Evolutionary conservation across 2,113 vertebrate genomes (phyloP).

Genomic region (Anarrhichthys ocellatus): DNA sequence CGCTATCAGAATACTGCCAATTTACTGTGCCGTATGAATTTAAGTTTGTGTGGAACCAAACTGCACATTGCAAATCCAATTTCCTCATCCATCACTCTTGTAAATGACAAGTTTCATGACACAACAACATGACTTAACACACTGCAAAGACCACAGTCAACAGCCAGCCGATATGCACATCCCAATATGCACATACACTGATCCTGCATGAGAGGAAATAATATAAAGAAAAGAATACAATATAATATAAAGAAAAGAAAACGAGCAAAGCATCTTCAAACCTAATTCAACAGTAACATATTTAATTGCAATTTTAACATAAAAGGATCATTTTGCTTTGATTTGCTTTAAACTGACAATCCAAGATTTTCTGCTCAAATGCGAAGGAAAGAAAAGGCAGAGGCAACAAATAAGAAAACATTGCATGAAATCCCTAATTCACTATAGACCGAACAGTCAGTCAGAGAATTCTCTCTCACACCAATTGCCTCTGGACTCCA

Average conservation of each 20-base stretch:
- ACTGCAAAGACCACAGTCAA: background rate
- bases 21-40: background rate
- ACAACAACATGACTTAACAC: background rate
- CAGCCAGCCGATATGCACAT: background rate
- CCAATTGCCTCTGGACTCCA: too few relatives aligned
- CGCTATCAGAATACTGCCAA: conserved; percentile 14
- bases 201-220: background rate
- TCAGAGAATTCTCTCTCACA: background rate
- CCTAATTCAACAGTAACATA: background rate
- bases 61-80: conserved; percentile 18
- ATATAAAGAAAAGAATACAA: background rate
- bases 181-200: too few relatives aligned
- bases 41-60: conserved; percentile 11
- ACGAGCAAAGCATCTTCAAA: background rate
- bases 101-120: background rate
- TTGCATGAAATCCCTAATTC: background rate
- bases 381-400: background rate
- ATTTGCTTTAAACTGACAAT: background rate
- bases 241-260: background rate
- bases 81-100: background rate
- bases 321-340: background rate
- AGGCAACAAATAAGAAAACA: background rate
- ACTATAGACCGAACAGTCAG: background rate
- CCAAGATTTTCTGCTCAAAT: background rate
- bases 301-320: background rate